A percentile compares a stretch with the other conserved stretches of the same genome.
Evolutionary conservation across 2,888 invertebrate genomes (phyloP).

Genomic region (Oxycera nigricornis): DNA sequence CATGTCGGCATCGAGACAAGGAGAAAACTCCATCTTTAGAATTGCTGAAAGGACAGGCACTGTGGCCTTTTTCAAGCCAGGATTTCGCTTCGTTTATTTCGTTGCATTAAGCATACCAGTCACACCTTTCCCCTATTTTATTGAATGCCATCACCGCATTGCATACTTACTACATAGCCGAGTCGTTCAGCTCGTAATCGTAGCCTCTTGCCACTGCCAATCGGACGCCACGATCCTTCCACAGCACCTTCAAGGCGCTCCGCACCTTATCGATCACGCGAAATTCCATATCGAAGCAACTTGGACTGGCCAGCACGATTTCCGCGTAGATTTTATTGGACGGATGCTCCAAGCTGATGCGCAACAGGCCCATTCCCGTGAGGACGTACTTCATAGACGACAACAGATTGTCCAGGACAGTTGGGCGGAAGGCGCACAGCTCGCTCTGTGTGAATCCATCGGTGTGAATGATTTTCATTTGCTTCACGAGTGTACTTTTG

Average conservation of each 20-base stretch:
- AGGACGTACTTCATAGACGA: conserved; percentile 74
- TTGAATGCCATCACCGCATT: too few species aligned
- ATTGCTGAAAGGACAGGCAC: too few species aligned
- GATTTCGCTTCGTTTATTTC: too few species aligned
- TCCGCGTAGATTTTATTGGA: conserved; percentile 68
- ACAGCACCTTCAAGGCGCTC: conserved; percentile 65
- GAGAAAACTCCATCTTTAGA: too few species aligned
- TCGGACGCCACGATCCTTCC: conserved; percentile 70
- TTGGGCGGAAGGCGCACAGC: conserved; percentile 68
- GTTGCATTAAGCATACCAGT: too few species aligned
- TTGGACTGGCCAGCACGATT: conserved; percentile 63
- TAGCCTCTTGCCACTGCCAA: conserved; percentile 71
- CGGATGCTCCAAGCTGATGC: conserved; percentile 68
- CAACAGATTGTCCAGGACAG: conserved; percentile 70
- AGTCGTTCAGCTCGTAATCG: conserved; percentile 73
- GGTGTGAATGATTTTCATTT: conserved; percentile 75
- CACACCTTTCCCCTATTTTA: too few species aligned
- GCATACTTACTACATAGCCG: conserved; percentile 69
- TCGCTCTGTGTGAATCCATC: conserved; percentile 70
- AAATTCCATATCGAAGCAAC: conserved; percentile 67
- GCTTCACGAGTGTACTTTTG: conserved; percentile 72
- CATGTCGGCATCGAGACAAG: too few species aligned
- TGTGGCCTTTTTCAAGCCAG: too few species aligned
- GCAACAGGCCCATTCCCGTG: conserved; percentile 70
- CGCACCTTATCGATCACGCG: conserved; percentile 65